Evolutionary conservation across 92 coral and sea anemone species (phyloP).

Genomic region (Actinostola sp.): DNA sequence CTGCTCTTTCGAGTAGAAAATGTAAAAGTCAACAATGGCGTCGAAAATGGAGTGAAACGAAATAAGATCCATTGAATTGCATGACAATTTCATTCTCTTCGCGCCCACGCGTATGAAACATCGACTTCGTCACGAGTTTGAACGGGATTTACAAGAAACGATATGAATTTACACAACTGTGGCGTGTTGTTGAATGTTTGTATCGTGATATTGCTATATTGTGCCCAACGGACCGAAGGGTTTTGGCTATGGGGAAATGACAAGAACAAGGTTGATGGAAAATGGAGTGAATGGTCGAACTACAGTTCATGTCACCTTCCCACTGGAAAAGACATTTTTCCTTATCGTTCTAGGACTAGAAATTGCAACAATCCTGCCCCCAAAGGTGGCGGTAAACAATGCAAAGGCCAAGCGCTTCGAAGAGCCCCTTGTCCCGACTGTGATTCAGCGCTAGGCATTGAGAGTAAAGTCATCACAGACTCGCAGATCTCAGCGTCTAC

Average conservation of each 20-base stretch:
- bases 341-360: conserved; percentile 73
- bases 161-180: conserved; percentile 9
- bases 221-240: conserved; percentile 19
- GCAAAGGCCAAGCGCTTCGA: conserved; percentile 65
- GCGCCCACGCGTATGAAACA: background rate
- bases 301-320: conserved; percentile 77
- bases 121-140: conserved; percentile 5
- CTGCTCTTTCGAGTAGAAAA: background rate
- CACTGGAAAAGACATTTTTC: conserved; percentile 35
- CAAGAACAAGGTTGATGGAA: conserved; percentile 63
- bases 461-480: conserved; percentile 59
- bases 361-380: conserved; percentile 80
- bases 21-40: background rate
- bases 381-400: conserved; percentile 67
- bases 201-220: conserved; percentile 2
- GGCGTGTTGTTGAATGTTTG: background rate
- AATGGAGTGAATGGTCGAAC: conserved; percentile 80
- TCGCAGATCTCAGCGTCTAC: conserved; percentile 63
- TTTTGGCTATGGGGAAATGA: conserved; percentile 40
- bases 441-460: conserved; percentile 73
- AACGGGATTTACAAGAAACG: background rate
- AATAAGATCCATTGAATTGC: background rate
- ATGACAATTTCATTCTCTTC: background rate
- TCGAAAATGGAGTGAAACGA: background rate
- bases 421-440: conserved; percentile 72